phyloP scores from a whole-genome alignment of 2,888 invertebrate species.

The Coleophora deauratella region DNA sequence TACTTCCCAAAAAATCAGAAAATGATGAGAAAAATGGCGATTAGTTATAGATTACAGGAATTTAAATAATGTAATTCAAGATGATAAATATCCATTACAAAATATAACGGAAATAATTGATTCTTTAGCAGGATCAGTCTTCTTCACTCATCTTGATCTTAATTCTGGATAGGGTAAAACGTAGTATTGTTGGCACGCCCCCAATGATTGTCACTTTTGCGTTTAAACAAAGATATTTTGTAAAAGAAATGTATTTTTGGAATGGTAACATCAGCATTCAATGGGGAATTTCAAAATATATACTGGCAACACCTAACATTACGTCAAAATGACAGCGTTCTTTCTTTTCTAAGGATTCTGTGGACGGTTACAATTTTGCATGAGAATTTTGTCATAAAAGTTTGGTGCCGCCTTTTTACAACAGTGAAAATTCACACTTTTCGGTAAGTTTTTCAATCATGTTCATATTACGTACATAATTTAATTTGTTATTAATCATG shows the following conservation, averaged over 20 bases:
- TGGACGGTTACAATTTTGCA: conserved; percentile 15
- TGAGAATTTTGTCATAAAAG: conserved; percentile 4
- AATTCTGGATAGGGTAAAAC: conserved; percentile 8
- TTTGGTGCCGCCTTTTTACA: not conserved
- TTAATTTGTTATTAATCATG: not conserved
- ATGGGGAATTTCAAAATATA: conserved; percentile 11
- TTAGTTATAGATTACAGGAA: too few species aligned
- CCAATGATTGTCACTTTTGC: conserved; percentile 1
- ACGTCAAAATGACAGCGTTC: conserved; percentile 8
- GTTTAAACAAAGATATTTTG: conserved; percentile 12
- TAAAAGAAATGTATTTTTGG: conserved; percentile 15
- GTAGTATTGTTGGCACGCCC: conserved; percentile 13
- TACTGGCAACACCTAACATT: conserved; percentile 13
- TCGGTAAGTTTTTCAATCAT: not conserved
- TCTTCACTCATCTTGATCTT: too few species aligned
- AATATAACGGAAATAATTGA: too few species aligned
- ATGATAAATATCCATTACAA: too few species aligned
- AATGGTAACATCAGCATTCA: conserved; percentile 3
- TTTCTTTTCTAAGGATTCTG: conserved; percentile 12
- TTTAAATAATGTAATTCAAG: too few species aligned
- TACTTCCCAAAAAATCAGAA: too few species aligned
- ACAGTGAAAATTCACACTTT: not conserved
- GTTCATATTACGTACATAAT: too few species aligned
- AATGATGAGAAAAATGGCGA: too few species aligned
- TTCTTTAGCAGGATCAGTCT: too few species aligned